Base-by-base conservation (phyloP, 1,140 invertebrate species). In the Goniozus legneri region DNA sequence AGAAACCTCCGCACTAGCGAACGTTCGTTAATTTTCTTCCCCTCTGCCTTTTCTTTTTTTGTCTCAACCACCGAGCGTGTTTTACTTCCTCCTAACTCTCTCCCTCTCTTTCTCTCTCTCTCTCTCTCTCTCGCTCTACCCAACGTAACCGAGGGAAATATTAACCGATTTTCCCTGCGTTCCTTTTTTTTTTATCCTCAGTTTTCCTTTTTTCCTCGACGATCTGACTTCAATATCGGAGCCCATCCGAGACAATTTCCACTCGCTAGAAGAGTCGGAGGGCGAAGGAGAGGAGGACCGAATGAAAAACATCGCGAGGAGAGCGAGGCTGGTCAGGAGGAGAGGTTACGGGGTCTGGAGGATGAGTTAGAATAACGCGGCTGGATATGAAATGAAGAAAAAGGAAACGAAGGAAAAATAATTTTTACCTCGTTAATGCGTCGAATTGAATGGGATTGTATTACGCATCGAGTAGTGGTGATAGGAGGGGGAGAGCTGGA, bases 181-280 rank as follows among this genome's bases (percentile, higher is more conserved):
- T n/a, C n/a, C n/a, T n/a, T n/a, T n/a, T n/a, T n/a, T n/a, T n/a
- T n/a, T n/a, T n/a, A n/a, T n/a, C n/a, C n/a, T n/a, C n/a, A n/a
- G n/a, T n/a, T n/a, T n/a, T n/a, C n/a, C n/a, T n/a, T n/a, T 54
- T 57, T 58, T 58, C 52, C 56, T 42, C 16, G 54, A 49, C 57
- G 56, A 58, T 57, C 49, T 58, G 41, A 58, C 54, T 58, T 58
- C 56, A 58, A 58, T 58, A 56, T 58, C 54, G 45, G 38, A 34
- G 33, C n/a, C n/a, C n/a, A n/a, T n/a, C 38, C 16, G 42, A 42
- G 33, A 57, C 56, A 54, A 56, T 49, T 48, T 52, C 47, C 54
- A 33, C 52, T 48, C 45, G 49, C 32, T 7, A 16, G 19, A 21
- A 31, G 39, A 19, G 39, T 44, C 44, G 44, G n/a, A 27, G 38